Evolutionary conservation across 2,888 invertebrate species (phyloP).

Genomic region (Archips crataeganus): DNA sequence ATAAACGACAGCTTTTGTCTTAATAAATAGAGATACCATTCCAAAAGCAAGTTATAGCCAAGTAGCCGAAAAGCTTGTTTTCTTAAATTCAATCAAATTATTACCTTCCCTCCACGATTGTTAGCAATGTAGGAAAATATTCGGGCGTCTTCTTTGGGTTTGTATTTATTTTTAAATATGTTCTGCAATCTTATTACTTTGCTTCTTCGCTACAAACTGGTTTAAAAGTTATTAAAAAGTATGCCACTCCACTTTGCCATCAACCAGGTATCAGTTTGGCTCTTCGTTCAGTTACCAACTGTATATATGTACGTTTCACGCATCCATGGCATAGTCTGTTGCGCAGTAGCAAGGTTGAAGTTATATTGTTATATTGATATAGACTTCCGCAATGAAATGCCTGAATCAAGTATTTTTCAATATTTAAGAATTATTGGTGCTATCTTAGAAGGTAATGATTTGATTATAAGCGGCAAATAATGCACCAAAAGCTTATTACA

Average conservation of each 20-base stretch:
- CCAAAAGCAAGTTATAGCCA: neutral
- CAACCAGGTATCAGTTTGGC: no score
- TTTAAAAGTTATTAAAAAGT: no score
- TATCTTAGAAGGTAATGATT: slow-evolving; percentile 6
- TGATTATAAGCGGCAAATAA: neutral
- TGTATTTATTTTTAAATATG: neutral
- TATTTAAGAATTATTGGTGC: neutral
- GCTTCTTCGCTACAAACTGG: no score
- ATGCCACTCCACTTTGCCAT: no score
- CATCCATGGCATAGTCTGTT: no score
- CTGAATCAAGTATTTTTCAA: neutral
- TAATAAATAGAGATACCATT: slow-evolving; percentile 1
- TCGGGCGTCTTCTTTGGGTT: neutral
- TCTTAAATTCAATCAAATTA: neutral
- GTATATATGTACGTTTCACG: no score
- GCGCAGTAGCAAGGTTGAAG: no score
- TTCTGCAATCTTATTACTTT: no score
- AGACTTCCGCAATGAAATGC: no score
- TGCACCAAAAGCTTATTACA: neutral
- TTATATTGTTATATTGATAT: no score
- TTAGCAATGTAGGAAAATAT: neutral
- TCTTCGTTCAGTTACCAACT: no score
- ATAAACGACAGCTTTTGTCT: neutral
- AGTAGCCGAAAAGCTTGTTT: neutral
- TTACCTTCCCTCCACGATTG: neutral